Evolutionary conservation across 2,797 vertebrate genomes (phyloP).

Genomic region (Hippopotamyrus pictus): DNA sequence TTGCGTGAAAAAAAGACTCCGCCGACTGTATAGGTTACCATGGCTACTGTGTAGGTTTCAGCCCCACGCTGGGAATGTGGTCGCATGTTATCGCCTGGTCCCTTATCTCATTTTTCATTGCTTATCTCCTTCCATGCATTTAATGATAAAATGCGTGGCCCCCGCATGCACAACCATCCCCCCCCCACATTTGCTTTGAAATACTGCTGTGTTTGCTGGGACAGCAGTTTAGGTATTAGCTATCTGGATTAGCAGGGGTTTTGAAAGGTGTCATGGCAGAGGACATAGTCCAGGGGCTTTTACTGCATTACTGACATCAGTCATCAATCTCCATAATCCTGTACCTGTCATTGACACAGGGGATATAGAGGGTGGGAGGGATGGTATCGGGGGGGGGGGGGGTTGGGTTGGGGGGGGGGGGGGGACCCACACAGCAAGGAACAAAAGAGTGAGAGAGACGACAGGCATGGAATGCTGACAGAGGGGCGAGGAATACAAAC

Average conservation of each 20-base stretch:
- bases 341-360: conserved; percentile 32
- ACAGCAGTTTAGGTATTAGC: conserved; percentile 59
- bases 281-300: conserved; percentile 54
- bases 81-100: neutral
- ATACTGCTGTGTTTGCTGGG: conserved; percentile 43
- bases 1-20: neutral
- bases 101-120: neutral
- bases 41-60: neutral
- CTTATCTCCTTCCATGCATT: neutral
- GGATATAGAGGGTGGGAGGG: neutral
- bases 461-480: neutral
- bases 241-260: conserved; percentile 56
- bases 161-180: neutral
- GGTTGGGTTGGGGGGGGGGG: neutral
- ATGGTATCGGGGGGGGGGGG: neutral
- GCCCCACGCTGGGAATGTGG: neutral
- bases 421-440: neutral
- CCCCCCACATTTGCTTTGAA: neutral
- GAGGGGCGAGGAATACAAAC: neutral
- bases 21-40: neutral
- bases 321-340: conserved; percentile 55
- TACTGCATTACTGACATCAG: conserved; percentile 52
- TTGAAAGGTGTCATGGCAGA: conserved; percentile 52
- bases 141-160: neutral
- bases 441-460: neutral